These are phyloP conservation scores for Willowsia nigromaculata DNA, from an alignment of 2,888 invertebrate genomes.

Conservation along the genomic window DNA sequence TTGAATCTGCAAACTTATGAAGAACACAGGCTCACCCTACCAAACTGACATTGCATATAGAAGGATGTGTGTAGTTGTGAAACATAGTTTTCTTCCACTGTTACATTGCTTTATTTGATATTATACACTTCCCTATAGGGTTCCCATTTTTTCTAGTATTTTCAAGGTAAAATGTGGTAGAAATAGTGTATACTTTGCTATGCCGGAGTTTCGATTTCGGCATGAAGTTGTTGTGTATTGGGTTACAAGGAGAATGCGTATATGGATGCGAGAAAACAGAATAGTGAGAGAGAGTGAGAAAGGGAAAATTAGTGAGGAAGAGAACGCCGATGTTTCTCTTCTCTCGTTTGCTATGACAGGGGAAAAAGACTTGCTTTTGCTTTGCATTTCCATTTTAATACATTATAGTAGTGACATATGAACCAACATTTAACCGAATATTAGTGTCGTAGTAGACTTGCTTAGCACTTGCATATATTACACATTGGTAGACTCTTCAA, in stretches of 20 bases:
- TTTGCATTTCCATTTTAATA: background rate
- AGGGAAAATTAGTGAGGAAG: background rate
- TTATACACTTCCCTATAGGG: constrained; percentile 15
- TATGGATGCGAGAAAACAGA: background rate
- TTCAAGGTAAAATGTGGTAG: constrained; percentile 31
- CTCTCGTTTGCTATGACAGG: background rate
- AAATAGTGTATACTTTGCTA: background rate
- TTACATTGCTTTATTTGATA: background rate
- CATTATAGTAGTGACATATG: background rate
- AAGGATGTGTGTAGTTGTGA: background rate
- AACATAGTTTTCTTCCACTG: background rate
- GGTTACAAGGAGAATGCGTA: background rate
- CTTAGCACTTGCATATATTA: background rate
- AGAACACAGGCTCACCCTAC: background rate
- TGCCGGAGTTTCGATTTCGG: background rate
- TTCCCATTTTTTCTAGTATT: background rate
- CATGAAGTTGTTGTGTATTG: background rate
- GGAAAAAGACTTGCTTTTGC: background rate
- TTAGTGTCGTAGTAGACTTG: background rate
- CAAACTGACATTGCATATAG: constrained; percentile 15
- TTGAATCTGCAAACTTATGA: constrained; percentile 7
- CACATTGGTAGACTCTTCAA: background rate
- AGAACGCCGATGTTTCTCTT: background rate
- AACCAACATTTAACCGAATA: background rate
- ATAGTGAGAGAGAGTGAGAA: background rate